Conservation (phyloP, 2,797 vertebrate species). For the Gambelia wislizenii region DNA sequence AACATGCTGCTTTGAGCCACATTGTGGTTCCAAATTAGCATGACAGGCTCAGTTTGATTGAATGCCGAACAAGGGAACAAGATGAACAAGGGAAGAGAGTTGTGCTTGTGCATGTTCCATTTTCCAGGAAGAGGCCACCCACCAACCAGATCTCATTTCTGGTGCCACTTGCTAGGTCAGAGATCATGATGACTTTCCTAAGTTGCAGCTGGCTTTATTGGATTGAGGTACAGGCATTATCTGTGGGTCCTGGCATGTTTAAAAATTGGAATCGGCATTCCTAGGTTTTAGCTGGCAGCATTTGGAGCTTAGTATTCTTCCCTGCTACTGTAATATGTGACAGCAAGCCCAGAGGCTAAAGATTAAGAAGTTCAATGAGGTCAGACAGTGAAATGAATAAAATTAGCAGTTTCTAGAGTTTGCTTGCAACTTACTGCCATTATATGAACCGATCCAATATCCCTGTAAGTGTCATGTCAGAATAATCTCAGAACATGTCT, state of each 20-base stretch:
- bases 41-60: constrained; percentile 27
- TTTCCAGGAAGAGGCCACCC: constrained; percentile 49
- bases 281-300: constrained; percentile 23
- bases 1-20: constrained; percentile 24
- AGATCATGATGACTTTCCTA: constrained; percentile 47
- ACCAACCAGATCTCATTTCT: constrained; percentile 39
- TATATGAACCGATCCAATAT: constrained; percentile 51
- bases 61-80: constrained; percentile 49
- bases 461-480: constrained; percentile 35
- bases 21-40: constrained; percentile 15
- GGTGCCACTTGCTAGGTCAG: constrained; percentile 34
- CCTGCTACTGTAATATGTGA: constrained; percentile 49
- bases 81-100: constrained; percentile 42
- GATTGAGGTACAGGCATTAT: constrained; percentile 51
- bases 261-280: constrained; percentile 56
- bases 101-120: constrained; percentile 34
- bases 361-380: constrained; percentile 57
- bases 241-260: constrained; percentile 27
- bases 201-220: constrained; percentile 26
- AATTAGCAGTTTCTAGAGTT: constrained; percentile 63
- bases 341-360: constrained; percentile 63
- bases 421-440: constrained; percentile 62
- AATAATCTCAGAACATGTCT: constrained; percentile 58
- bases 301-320: constrained; percentile 62
- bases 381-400: constrained; percentile 59